phyloP scores from a whole-genome alignment of 2,888 invertebrate species.

The Oligia latruncula region DNA sequence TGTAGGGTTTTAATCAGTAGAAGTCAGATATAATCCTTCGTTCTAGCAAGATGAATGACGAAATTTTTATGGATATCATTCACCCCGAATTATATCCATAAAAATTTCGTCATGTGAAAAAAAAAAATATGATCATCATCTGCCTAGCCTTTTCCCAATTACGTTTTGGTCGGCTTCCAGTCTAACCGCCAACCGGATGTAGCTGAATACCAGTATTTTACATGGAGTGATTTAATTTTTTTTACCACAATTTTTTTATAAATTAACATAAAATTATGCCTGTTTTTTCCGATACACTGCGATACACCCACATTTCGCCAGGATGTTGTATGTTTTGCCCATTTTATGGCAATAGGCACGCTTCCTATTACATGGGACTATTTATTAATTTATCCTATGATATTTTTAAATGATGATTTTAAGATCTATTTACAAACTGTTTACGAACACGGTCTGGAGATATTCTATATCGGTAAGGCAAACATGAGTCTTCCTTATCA shows the following conservation, averaged over 20 bases:
- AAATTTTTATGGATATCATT: no score
- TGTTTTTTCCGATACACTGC: neutral
- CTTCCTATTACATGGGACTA: neutral
- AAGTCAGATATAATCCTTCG: neutral
- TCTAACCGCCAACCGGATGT: no score
- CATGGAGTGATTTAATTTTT: no score
- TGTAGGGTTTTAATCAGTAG: neutral
- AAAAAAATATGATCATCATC: no score
- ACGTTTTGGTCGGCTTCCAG: no score
- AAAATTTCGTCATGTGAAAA: neutral
- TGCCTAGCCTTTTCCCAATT: no score
- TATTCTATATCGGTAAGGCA: conserved; percentile 4
- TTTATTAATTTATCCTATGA: neutral
- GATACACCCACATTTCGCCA: neutral
- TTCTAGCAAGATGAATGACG: no score
- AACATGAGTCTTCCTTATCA: neutral
- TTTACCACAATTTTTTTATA: no score
- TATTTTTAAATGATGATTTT: neutral
- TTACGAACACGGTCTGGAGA: neutral
- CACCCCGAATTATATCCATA: neutral
- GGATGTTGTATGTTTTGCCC: neutral
- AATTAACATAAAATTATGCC: neutral
- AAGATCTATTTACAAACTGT: conserved; percentile 1
- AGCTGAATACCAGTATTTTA: no score
- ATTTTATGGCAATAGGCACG: no score